Evolutionary conservation across 1,140 invertebrate species (phyloP).

Genomic region (Leptinotarsa texana): DNA sequence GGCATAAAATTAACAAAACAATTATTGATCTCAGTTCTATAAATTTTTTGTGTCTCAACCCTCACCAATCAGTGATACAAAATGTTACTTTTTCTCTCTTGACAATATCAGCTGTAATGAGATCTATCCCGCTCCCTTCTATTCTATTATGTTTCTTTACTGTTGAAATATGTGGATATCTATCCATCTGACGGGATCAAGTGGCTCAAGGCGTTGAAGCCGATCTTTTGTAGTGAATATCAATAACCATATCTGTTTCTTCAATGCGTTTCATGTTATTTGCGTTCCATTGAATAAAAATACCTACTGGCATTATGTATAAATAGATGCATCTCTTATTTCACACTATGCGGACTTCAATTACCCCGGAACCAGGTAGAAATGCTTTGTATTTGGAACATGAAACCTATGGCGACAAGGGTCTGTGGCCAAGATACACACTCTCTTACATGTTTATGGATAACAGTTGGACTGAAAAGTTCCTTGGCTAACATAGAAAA

Average conservation of each 20-base stretch:
- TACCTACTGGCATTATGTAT: background rate
- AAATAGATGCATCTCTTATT: background rate
- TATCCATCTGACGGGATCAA: slow-evolving; percentile 16
- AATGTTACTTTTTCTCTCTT: too few relatives aligned
- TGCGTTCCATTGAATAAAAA: background rate
- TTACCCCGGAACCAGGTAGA: background rate
- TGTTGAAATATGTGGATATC: background rate
- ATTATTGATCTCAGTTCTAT: too few relatives aligned
- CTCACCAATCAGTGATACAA: too few relatives aligned
- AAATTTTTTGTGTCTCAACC: too few relatives aligned
- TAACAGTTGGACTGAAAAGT: too few relatives aligned
- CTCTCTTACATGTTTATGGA: too few relatives aligned
- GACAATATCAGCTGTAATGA: too few relatives aligned
- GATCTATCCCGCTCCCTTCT: too few relatives aligned
- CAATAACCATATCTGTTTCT: slow-evolving; percentile 24
- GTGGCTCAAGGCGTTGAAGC: slow-evolving; percentile 19
- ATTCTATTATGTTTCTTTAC: too few relatives aligned
- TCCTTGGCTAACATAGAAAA: too few relatives aligned
- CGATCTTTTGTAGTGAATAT: slow-evolving; percentile 13
- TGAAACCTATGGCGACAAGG: background rate
- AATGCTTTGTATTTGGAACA: background rate
- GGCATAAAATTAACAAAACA: too few relatives aligned
- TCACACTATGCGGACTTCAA: background rate
- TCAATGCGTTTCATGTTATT: slow-evolving; percentile 2
- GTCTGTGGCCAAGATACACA: background rate